Conservation (phyloP, 2,888 invertebrate species). For the Diachrysia chrysitis region DNA sequence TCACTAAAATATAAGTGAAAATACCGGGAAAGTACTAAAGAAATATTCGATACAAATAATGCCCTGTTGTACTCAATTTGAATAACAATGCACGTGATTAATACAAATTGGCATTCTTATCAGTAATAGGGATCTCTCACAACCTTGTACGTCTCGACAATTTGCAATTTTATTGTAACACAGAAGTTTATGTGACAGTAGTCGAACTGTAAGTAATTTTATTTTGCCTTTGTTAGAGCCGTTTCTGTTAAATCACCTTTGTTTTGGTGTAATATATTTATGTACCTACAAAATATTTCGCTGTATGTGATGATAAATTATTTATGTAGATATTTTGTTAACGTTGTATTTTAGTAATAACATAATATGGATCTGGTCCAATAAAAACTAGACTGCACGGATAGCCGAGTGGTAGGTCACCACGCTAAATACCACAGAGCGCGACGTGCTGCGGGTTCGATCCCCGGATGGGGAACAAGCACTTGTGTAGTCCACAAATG, state of each 20-base stretch:
- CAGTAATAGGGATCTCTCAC: neutral
- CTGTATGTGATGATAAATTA: too few relatives aligned
- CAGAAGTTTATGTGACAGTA: constrained; percentile 1
- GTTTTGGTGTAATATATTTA: neutral
- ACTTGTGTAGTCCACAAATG: too few relatives aligned
- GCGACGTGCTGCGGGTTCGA: too few relatives aligned
- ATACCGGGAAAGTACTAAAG: neutral
- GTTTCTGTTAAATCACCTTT: neutral
- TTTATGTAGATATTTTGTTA: too few relatives aligned
- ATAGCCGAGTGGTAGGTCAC: too few relatives aligned
- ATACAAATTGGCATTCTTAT: constrained; percentile 7
- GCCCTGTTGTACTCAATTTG: constrained; percentile 3
- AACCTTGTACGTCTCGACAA: constrained; percentile 2
- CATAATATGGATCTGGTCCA: too few relatives aligned
- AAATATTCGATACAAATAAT: neutral
- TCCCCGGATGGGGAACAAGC: too few relatives aligned
- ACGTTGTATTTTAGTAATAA: too few relatives aligned
- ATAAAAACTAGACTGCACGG: too few relatives aligned
- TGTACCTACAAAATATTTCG: too few relatives aligned
- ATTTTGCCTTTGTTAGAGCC: neutral
- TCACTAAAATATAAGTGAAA: neutral
- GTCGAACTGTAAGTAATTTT: constrained; percentile 4
- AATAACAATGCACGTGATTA: constrained; percentile 6
- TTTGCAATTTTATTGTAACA: constrained; percentile 7
- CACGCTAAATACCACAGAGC: too few relatives aligned